phyloP scores from a whole-genome alignment of 23 tunicate species.

The Corella eumyota region DNA sequence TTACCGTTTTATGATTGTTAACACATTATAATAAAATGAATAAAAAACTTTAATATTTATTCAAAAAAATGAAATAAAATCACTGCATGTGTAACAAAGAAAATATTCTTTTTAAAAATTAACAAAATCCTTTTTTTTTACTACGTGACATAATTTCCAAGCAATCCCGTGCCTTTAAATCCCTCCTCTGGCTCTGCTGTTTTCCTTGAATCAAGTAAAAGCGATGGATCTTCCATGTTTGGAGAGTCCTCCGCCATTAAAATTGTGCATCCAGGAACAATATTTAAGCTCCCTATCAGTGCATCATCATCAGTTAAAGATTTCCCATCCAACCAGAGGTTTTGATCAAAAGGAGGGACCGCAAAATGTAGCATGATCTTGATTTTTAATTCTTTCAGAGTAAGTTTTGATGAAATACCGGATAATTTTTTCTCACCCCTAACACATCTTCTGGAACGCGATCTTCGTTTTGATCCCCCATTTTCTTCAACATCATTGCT shows the following conservation, averaged over 20 bases:
- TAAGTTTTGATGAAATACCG: constrained; percentile 43
- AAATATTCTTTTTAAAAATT: too few species aligned
- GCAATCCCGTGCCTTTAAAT: constrained; percentile 65
- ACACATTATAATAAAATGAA: too few species aligned
- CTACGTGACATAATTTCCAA: too few species aligned
- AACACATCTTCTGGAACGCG: constrained; percentile 20
- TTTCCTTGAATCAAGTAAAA: constrained; percentile 27
- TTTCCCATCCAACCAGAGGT: constrained; percentile 48
- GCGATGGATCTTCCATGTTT: constrained; percentile 26
- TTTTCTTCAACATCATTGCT: neutral
- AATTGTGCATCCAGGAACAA: constrained; percentile 36
- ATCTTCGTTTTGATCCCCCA: neutral
- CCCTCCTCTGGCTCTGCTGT: constrained; percentile 42
- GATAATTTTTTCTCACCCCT: constrained; percentile 59
- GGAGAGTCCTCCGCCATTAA: constrained; percentile 46
- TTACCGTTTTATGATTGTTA: too few species aligned
- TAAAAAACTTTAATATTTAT: too few species aligned
- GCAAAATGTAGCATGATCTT: constrained; percentile 58
- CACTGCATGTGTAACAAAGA: too few species aligned
- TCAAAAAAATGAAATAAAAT: too few species aligned
- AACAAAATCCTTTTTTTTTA: too few species aligned
- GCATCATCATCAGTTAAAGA: constrained; percentile 24
- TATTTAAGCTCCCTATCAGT: constrained; percentile 28
- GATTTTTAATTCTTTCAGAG: constrained; percentile 64
- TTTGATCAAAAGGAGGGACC: constrained; percentile 87